Base-by-base conservation (phyloP, 2,888 invertebrate species). In the Macaria liturata region DNA sequence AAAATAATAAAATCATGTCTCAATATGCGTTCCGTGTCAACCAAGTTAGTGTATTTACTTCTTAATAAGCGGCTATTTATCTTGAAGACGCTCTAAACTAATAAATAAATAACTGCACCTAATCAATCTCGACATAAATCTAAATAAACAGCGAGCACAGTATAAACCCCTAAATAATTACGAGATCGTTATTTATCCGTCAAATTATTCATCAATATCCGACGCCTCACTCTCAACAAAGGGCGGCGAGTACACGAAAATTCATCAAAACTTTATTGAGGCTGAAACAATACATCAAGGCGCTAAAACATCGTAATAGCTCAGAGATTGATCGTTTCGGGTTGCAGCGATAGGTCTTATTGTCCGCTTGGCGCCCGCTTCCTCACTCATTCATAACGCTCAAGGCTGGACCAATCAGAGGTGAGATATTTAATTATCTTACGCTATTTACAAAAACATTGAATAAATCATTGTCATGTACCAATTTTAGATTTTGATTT, bases 191-290 rank as follows among this genome's bases (percentile, higher is more conserved):
- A 82, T 75, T 82, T 81, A 80, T 71, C 78, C 80, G 78, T 84
- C 85, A 85, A 87, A 86, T 88, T 86, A 86, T 86, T 88, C 84
- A 86, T 88, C 86, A 89, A 89, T 88, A 88, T 83, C 81, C 78
- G 75, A 81, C 80, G 84, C 83, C 80, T 85, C 78, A 81, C 81
- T 84, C 82, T 77, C 72, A 83, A 87, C 86, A 89, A 90, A 84
- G 82, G 83, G 77, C 75, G 76, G 74, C 74, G 80, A 81, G 80
- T 85, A 85, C 83, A 84, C 80, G 84, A 87, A 89, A 86, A 89
- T 91, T 88, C 86, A 91, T 91, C 91, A 90, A 89, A 91, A 91
- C 88, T 90, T 91, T 88, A 89, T 90, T 89, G 86, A 88, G 81
- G 85, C 88, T 84, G 84, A 88, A 90, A 91, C 91, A 91, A 91